Percentiles rank a stretch among this genome's conserved stretches.
phyloP scores from a whole-genome alignment of 1,140 invertebrate genomes.

The Acromyrmex heyeri region DNA sequence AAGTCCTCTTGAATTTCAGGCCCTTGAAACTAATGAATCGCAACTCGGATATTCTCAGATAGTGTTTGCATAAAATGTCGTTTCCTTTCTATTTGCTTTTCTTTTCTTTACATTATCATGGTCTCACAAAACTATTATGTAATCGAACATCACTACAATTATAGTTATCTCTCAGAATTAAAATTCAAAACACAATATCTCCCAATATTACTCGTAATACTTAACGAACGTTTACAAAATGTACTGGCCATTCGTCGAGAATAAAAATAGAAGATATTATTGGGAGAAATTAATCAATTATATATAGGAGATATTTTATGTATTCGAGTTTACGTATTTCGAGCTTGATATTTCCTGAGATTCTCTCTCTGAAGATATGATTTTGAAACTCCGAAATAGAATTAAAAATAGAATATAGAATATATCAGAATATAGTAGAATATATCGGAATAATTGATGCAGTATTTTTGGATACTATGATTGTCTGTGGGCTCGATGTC shows the following conservation, averaged over 20 bases:
- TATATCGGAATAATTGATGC: neutral
- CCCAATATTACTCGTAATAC: neutral
- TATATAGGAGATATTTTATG: neutral
- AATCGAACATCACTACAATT: neutral
- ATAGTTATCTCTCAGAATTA: neutral
- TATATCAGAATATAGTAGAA: neutral
- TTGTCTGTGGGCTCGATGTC: neutral
- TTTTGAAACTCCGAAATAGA: neutral
- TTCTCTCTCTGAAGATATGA: neutral
- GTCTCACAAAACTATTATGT: neutral
- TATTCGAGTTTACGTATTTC: neutral
- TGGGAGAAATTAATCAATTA: neutral
- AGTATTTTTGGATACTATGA: neutral
- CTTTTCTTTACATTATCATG: constrained; percentile 13
- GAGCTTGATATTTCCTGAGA: neutral
- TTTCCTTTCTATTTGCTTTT: neutral
- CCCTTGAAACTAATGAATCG: neutral
- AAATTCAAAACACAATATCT: neutral
- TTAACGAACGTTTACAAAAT: neutral
- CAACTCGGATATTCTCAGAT: constrained; percentile 2
- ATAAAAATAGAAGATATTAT: neutral
- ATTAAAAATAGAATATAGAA: neutral
- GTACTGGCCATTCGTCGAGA: neutral
- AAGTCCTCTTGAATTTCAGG: constrained; percentile 34
- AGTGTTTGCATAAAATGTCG: neutral